A percentile compares a stretch with the other conserved stretches of the same genome.
Evolutionary conservation across 2,888 invertebrate genomes (phyloP).

Genomic region (Aelia acuminata): DNA sequence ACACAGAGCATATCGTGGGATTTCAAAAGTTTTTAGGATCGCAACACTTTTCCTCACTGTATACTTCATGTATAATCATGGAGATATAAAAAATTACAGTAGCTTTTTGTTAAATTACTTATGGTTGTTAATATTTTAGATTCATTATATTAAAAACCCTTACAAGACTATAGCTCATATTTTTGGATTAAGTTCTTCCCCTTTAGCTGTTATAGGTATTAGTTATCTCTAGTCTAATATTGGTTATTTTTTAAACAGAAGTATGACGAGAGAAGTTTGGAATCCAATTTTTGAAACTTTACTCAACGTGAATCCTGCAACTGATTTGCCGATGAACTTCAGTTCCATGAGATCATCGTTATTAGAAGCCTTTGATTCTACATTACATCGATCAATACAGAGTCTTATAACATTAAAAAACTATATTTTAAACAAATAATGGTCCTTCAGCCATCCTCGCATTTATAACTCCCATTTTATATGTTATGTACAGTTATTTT

Average conservation of each 20-base stretch:
- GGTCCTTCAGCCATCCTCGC: not conserved
- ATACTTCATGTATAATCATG: too few species aligned
- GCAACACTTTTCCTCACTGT: too few species aligned
- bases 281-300: constrained; percentile 84
- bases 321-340: constrained; percentile 78
- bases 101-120: too few species aligned
- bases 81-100: too few species aligned
- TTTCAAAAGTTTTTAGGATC: too few species aligned
- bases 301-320: constrained; percentile 86
- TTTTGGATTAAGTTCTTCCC: not conserved
- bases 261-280: constrained; percentile 82
- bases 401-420: constrained; percentile 38
- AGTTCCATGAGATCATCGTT: constrained; percentile 70
- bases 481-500: constrained; percentile 35
- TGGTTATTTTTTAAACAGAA: constrained; percentile 70
- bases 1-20: too few species aligned
- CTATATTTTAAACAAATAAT: constrained; percentile 27
- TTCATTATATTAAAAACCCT: not conserved
- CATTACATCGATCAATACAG: not conserved
- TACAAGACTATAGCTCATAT: not conserved
- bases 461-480: not conserved
- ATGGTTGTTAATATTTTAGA: too few species aligned
- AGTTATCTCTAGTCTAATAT: not conserved
- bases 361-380: constrained; percentile 20
- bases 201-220: constrained; percentile 37